These are phyloP conservation scores for Myiopsitta monachus DNA, from an alignment of 2,113 vertebrate species.

Conservation along the genomic window DNA sequence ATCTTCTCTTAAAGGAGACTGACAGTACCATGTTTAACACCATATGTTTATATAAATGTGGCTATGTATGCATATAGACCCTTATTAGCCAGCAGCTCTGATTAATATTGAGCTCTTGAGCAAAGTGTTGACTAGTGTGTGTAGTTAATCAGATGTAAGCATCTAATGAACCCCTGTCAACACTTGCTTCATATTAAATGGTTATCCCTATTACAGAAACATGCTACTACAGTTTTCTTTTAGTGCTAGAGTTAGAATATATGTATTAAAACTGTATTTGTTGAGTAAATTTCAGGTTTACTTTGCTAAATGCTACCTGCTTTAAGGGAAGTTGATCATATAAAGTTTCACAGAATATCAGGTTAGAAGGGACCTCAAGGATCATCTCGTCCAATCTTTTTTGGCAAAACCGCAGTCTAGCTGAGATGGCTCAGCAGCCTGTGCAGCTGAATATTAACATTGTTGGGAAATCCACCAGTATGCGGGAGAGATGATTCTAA, in stretches of 20 bases:
- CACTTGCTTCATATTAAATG: slow-evolving; percentile 35
- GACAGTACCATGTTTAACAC: not conserved
- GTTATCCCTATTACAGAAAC: slow-evolving; percentile 1
- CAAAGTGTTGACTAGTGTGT: slow-evolving; percentile 36
- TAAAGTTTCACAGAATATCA: not conserved
- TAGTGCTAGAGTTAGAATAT: not conserved
- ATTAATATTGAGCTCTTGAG: not conserved
- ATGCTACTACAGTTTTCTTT: slow-evolving; percentile 9
- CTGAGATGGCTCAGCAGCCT: not conserved
- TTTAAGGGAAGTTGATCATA: not conserved
- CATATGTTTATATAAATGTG: slow-evolving; percentile 15
- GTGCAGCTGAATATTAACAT: not conserved
- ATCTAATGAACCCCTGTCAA: slow-evolving; percentile 23
- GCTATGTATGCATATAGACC: not conserved
- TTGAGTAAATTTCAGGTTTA: not conserved
- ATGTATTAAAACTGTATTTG: not conserved
- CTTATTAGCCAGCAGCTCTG: slow-evolving; percentile 8
- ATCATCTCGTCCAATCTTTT: not conserved
- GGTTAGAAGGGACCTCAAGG: not conserved
- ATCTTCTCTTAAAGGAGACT: not conserved
- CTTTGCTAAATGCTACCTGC: not conserved
- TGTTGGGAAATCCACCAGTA: not conserved
- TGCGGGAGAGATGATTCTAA: not conserved
- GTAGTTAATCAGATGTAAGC: slow-evolving; percentile 54
- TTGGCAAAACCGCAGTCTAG: not conserved